These are phyloP conservation scores for Siderastrea siderea DNA, from an alignment of 92 coral and sea anemone genomes.

Conservation along the genomic window DNA sequence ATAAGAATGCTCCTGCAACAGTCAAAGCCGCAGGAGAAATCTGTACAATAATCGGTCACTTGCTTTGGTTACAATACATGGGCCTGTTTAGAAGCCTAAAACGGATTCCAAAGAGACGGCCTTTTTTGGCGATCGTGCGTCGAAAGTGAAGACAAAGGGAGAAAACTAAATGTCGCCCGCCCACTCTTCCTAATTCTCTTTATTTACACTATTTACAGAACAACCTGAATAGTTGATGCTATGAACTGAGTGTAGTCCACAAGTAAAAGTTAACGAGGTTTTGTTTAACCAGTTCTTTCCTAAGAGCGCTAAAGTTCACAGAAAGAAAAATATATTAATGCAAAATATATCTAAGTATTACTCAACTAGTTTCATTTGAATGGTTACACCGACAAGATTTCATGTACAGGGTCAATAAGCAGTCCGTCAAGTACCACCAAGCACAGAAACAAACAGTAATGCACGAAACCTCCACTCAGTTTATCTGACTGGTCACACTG, in stretches of 20 bases:
- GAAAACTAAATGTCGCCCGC: slow-evolving; percentile 8
- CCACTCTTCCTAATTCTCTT: neutral
- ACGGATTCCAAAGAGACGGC: neutral
- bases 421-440: no score
- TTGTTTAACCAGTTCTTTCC: no score
- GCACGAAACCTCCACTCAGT: no score
- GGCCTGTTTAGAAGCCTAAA: neutral
- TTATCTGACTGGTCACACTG: no score
- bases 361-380: no score
- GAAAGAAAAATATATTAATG: no score
- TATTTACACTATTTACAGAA: neutral
- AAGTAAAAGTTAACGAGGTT: no score
- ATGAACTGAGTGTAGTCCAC: neutral
- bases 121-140: neutral
- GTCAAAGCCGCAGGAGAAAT: neutral
- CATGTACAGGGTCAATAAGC: no score
- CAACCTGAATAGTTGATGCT: neutral
- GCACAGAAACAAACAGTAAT: no score
- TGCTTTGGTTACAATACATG: neutral
- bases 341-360: no score
- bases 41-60: slow-evolving; percentile 5
- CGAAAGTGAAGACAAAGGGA: neutral
- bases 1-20: slow-evolving; percentile 14
- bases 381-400: no score
- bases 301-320: no score